Percentiles rank a stretch among this genome's conserved stretches.
Evolutionary conservation across 2,888 invertebrate species (phyloP).

Genomic region (Aplocera efformata): DNA sequence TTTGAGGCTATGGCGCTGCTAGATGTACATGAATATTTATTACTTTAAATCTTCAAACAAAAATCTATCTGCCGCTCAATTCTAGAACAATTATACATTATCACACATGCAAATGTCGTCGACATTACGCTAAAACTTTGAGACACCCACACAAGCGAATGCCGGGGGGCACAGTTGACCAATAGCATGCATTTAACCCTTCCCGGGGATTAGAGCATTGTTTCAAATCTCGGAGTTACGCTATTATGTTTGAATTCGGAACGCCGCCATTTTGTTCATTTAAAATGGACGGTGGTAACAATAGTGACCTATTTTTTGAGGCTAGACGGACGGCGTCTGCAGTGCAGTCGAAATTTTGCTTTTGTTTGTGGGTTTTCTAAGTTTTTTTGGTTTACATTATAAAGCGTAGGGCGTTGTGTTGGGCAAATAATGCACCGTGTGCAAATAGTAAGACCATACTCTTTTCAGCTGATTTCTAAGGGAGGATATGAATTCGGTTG

Average conservation of each 20-base stretch:
- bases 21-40: too few species aligned
- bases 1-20: too few species aligned
- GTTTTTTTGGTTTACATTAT: constrained; percentile 51
- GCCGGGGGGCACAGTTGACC: constrained; percentile 66
- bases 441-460: too few species aligned
- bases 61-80: constrained; percentile 6
- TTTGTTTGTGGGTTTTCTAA: constrained; percentile 68
- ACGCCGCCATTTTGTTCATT: constrained; percentile 77
- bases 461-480: too few species aligned
- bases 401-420: not conserved
- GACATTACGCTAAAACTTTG: constrained; percentile 33
- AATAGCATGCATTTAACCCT: constrained; percentile 78
- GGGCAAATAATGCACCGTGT: not conserved
- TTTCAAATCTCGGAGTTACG: constrained; percentile 66
- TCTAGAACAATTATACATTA: constrained; percentile 16
- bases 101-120: constrained; percentile 29
- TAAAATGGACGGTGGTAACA: constrained; percentile 76
- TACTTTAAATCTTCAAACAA: too few species aligned
- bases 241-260: constrained; percentile 57
- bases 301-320: constrained; percentile 70
- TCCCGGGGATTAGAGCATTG: constrained; percentile 72
- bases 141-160: constrained; percentile 37
- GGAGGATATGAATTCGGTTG: too few species aligned
- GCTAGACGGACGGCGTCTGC: constrained; percentile 46
- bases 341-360: constrained; percentile 51